A percentile compares a stretch with the other conserved stretches of the same genome.
Evolutionary conservation across 2,797 vertebrate genomes (phyloP).

Genomic region (Eulemur rubriventer): DNA sequence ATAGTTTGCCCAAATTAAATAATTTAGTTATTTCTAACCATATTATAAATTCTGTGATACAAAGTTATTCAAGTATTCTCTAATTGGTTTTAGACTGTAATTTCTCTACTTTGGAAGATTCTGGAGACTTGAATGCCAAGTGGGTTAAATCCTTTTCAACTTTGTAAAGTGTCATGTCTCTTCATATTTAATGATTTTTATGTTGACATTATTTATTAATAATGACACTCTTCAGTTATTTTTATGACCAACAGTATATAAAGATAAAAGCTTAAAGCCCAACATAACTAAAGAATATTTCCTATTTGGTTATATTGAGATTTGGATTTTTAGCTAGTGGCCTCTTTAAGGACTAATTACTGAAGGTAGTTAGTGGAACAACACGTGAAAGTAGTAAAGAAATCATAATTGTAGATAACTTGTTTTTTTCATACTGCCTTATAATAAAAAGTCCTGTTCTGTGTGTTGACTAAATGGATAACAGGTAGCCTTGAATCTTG

Average conservation of each 20-base stretch:
- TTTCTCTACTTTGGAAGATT: slow-evolving; percentile 26
- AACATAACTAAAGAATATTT: not conserved
- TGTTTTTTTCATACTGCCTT: not conserved
- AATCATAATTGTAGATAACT: not conserved
- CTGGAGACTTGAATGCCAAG: not conserved
- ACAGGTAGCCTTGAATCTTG: slow-evolving; percentile 17
- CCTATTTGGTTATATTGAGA: not conserved
- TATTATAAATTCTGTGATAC: not conserved
- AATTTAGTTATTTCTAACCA: slow-evolving; percentile 18
- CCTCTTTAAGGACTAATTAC: not conserved
- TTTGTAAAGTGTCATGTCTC: not conserved
- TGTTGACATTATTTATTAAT: not conserved
- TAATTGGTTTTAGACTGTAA: not conserved
- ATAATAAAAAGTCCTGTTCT: not conserved
- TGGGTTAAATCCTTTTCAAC: not conserved
- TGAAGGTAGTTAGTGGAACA: not conserved
- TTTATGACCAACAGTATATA: not conserved
- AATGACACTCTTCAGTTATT: not conserved
- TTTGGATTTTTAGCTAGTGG: not conserved
- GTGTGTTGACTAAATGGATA: not conserved
- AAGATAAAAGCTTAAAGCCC: not conserved
- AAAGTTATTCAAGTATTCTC: not conserved
- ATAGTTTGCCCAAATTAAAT: not conserved
- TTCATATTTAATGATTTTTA: slow-evolving; percentile 16
- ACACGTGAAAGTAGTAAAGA: not conserved